A percentile compares a stretch with the other conserved stretches of the same genome.
Conservation (phyloP, 2,888 invertebrate genomes). For the Drosophila sordidula region DNA sequence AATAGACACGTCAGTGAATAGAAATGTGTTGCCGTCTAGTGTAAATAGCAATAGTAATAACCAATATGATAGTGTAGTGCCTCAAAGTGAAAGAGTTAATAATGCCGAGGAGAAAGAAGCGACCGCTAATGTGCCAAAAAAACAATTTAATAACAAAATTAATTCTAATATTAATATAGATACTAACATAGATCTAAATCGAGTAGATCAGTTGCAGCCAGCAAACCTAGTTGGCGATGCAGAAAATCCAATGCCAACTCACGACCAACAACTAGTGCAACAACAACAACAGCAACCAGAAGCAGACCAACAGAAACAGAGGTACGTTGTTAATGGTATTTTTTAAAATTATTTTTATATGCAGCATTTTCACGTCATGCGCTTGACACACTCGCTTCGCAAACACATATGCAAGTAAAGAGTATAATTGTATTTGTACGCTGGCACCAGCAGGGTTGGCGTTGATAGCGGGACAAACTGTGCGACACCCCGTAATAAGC, state of each 20-base stretch:
- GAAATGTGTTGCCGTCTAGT: constrained; percentile 33
- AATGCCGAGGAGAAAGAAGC: constrained; percentile 7
- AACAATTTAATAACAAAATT: constrained; percentile 42
- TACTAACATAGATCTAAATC: constrained; percentile 29
- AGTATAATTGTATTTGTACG: not conserved
- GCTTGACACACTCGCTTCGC: constrained; percentile 2
- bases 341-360: constrained; percentile 16
- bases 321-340: constrained; percentile 44
- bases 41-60: constrained; percentile 63
- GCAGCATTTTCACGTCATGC: constrained; percentile 26
- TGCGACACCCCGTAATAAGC: constrained; percentile 9
- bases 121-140: constrained; percentile 63
- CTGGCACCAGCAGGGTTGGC: not conserved
- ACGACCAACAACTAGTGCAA: constrained; percentile 19
- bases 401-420: not conserved
- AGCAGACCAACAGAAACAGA: constrained; percentile 30
- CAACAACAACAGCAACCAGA: constrained; percentile 11
- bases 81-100: constrained; percentile 26
- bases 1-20: constrained; percentile 71
- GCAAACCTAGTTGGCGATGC: constrained; percentile 16
- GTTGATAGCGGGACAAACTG: constrained; percentile 27
- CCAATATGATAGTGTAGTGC: constrained; percentile 56
- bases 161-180: constrained; percentile 43
- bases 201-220: constrained; percentile 39
- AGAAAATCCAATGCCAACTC: constrained; percentile 28